Percentiles rank a stretch among this genome's conserved stretches.
These are phyloP conservation scores for Carduelis carduelis DNA, from an alignment of 2,797 vertebrate genomes.

Conservation along the genomic window DNA sequence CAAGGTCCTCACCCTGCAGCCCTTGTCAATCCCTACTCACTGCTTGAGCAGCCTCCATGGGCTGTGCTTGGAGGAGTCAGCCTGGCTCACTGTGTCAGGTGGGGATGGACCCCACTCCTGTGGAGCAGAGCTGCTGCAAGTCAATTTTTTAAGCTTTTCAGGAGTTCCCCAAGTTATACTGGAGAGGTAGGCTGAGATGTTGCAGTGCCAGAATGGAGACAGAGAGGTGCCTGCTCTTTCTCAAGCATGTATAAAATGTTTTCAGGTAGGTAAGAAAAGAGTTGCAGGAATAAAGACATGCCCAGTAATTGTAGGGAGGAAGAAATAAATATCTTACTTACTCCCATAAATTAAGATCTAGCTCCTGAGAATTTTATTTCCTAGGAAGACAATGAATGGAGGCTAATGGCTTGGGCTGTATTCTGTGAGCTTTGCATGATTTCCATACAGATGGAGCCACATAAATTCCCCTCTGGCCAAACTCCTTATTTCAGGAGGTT, in stretches of 20 bases:
- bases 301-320: not conserved
- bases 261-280: not conserved
- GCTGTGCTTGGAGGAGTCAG: not conserved
- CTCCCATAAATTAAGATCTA: not conserved
- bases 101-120: not conserved
- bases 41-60: not conserved
- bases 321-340: not conserved
- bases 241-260: not conserved
- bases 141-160: not conserved
- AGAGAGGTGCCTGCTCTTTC: not conserved
- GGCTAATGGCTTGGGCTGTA: not conserved
- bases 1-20: not conserved
- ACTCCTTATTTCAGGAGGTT: not conserved
- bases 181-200: not conserved
- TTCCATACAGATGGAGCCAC: not conserved
- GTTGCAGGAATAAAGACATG: not conserved
- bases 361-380: not conserved
- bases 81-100: too few relatives aligned
- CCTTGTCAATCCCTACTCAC: accelerated
- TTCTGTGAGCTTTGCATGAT: not conserved
- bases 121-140: not conserved
- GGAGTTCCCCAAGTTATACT: not conserved
- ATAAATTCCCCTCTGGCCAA: not conserved
- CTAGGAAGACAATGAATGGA: not conserved
- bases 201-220: not conserved